Conservation (phyloP, 2,113 vertebrate genomes). For the Colinus virginianus region DNA sequence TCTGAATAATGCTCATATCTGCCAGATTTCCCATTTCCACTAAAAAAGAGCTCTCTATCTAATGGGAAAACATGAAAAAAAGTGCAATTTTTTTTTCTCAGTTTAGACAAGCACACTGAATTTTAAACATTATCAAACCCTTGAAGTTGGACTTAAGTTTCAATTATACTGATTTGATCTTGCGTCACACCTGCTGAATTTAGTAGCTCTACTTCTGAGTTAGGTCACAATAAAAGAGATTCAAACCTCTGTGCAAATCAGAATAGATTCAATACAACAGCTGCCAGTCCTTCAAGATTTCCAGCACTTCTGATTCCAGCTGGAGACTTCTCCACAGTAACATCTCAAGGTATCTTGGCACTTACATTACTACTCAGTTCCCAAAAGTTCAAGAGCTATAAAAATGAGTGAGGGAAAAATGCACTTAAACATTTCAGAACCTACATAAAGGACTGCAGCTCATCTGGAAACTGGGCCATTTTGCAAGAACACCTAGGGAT, state of each 20-base stretch:
- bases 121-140: not conserved
- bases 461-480: not conserved
- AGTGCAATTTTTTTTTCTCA: not conserved
- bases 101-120: not conserved
- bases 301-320: not conserved
- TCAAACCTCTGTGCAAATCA: not conserved
- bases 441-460: not conserved
- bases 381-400: not conserved
- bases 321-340: not conserved
- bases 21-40: not conserved
- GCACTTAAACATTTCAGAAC: not conserved
- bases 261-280: not conserved
- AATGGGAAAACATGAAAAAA: not conserved
- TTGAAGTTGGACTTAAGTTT: not conserved
- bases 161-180: not conserved
- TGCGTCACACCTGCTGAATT: not conserved
- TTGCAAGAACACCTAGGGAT: not conserved
- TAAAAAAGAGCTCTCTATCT: not conserved
- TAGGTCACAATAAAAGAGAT: not conserved
- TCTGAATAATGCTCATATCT: not conserved
- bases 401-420: not conserved
- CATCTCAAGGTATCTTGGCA: not conserved
- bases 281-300: not conserved
- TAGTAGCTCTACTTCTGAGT: not conserved
- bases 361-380: not conserved